phyloP scores from a whole-genome alignment of 2,888 invertebrate genomes.

The Limnephilus rhombicus region DNA sequence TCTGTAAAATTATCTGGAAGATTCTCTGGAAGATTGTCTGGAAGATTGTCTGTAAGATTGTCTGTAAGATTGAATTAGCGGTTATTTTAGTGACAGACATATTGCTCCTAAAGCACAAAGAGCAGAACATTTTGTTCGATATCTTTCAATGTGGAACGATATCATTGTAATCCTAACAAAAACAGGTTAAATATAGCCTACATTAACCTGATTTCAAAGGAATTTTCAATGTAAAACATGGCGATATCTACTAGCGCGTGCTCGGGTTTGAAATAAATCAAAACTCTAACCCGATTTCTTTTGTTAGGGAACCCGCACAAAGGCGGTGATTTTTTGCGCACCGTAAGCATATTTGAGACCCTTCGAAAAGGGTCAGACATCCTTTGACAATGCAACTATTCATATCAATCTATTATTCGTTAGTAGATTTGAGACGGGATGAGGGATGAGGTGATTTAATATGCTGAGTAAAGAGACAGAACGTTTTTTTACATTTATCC shows the following conservation, averaged over 20 bases:
- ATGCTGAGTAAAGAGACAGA: neutral
- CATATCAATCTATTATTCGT: constrained; percentile 56
- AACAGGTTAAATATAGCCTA: constrained; percentile 28
- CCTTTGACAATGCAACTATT: constrained; percentile 59
- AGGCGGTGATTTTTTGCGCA: constrained; percentile 58
- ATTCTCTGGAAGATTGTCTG: neutral
- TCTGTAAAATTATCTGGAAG: too few relatives aligned
- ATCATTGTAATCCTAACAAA: neutral
- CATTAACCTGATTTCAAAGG: constrained; percentile 8
- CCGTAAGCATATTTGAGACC: constrained; percentile 58
- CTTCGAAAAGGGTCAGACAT: constrained; percentile 46
- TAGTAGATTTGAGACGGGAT: neutral
- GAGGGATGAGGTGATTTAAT: constrained; percentile 5
- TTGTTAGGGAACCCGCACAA: constrained; percentile 57
- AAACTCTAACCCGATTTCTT: constrained; percentile 51
- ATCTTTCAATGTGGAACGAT: neutral
- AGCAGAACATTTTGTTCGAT: neutral
- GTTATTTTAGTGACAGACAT: neutral
- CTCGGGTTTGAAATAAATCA: constrained; percentile 53
- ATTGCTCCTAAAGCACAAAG: neutral
- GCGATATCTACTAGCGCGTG: constrained; percentile 44
- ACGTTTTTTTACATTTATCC: neutral
- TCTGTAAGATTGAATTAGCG: neutral
- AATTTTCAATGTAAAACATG: constrained; percentile 12
- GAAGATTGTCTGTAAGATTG: too few relatives aligned